Percentiles rank a stretch among this genome's conserved stretches.
Evolutionary conservation across 2,888 invertebrate species (phyloP).

Genomic region (Cheilosia vulpina): DNA sequence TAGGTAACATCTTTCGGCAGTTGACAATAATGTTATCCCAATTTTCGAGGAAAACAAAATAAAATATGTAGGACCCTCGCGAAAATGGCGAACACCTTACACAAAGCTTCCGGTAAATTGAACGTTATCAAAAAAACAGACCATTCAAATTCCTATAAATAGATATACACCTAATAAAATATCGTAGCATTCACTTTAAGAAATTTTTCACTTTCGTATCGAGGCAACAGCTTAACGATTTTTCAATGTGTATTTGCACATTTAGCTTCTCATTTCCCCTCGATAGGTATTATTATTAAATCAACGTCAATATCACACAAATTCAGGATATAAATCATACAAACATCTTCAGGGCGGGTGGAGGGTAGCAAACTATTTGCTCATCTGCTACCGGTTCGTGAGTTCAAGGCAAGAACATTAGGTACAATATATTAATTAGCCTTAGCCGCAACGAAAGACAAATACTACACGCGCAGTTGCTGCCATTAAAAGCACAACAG

Average conservation of each 20-base stretch:
- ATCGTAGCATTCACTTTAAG: no score
- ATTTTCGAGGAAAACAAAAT: no score
- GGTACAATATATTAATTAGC: conserved; percentile 51
- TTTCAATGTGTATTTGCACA: neutral
- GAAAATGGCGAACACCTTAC: no score
- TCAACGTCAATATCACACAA: conserved; percentile 44
- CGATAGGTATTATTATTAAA: conserved; percentile 24
- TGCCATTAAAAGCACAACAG: conserved; percentile 62
- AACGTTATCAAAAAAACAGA: no score
- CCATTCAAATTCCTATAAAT: no score
- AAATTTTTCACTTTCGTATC: no score
- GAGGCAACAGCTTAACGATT: no score
- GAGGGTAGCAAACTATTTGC: conserved; percentile 1
- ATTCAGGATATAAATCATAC: conserved; percentile 34
- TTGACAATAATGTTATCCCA: no score
- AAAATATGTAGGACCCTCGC: no score
- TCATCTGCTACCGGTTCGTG: conserved; percentile 7
- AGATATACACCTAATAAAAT: no score
- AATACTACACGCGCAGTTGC: conserved; percentile 9
- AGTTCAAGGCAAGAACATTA: conserved; percentile 4
- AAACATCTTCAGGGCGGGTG: neutral
- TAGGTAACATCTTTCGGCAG: rapidly evolving
- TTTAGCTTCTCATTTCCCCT: neutral
- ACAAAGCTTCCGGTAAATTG: no score
- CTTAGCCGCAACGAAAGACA: neutral